Percentiles rank a stretch among this genome's conserved stretches.
phyloP scores from a whole-genome alignment of 2,888 invertebrate genomes.

The Subacronicta megacephala region DNA sequence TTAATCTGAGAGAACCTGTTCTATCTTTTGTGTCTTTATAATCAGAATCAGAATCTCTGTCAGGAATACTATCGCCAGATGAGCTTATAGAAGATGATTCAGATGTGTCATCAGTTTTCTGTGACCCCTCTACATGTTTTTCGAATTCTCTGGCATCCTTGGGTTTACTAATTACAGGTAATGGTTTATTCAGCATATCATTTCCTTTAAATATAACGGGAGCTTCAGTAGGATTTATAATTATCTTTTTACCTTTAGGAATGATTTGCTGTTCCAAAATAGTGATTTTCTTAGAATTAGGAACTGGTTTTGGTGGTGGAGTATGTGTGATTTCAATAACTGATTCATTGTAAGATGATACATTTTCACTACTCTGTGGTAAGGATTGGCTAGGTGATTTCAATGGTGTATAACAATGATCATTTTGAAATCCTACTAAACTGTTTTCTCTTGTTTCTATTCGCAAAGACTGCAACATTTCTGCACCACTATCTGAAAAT shows the following conservation, averaged over 20 bases:
- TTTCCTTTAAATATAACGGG: slow-evolving; percentile 79
- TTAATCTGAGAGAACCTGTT: slow-evolving; percentile 70
- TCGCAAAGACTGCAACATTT: slow-evolving; percentile 85
- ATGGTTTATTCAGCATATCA: slow-evolving; percentile 79
- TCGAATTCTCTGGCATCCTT: slow-evolving; percentile 70
- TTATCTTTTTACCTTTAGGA: slow-evolving; percentile 86
- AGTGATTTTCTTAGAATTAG: slow-evolving; percentile 84
- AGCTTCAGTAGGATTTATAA: slow-evolving; percentile 76
- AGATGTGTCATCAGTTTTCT: slow-evolving; percentile 85
- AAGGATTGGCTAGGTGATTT: slow-evolving; percentile 90
- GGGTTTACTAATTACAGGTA: slow-evolving; percentile 70
- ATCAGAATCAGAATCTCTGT: slow-evolving; percentile 91
- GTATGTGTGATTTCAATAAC: slow-evolving; percentile 83
- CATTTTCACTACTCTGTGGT: slow-evolving; percentile 75
- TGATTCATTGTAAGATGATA: slow-evolving; percentile 79
- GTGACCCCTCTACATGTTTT: slow-evolving; percentile 67
- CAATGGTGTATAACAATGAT: slow-evolving; percentile 94
- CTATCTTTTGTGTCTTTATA: slow-evolving; percentile 86
- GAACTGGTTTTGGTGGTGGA: slow-evolving; percentile 81
- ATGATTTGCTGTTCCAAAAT: slow-evolving; percentile 86
- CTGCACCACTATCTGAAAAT: slow-evolving; percentile 84
- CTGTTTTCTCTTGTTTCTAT: slow-evolving; percentile 87
- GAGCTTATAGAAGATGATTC: slow-evolving; percentile 86
- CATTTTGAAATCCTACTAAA: slow-evolving; percentile 92
- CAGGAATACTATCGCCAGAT: slow-evolving; percentile 89